A percentile compares a stretch with the other conserved stretches of the same genome.
phyloP scores from a whole-genome alignment of 1,140 invertebrate species.

The Eciton burchellii region DNA sequence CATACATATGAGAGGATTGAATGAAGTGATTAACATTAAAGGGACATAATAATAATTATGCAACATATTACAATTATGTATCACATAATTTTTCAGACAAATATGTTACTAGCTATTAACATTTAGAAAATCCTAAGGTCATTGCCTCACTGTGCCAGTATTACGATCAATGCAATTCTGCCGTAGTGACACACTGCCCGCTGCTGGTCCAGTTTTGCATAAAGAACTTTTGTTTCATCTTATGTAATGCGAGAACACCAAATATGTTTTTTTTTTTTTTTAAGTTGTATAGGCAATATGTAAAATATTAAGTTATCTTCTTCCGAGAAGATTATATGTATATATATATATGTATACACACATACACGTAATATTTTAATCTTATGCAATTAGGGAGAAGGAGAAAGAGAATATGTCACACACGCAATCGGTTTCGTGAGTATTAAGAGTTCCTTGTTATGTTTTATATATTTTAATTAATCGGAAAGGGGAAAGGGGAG shows the following conservation, averaged over 20 bases:
- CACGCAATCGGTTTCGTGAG: slow-evolving; percentile 14
- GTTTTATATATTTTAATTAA: not conserved
- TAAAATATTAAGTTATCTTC: slow-evolving; percentile 28
- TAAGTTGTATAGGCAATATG: not conserved
- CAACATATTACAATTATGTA: no score
- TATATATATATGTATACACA: not conserved
- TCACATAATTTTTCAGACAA: slow-evolving; percentile 61
- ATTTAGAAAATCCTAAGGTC: slow-evolving; percentile 78
- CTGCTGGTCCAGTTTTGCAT: slow-evolving; percentile 80
- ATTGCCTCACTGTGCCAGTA: slow-evolving; percentile 83
- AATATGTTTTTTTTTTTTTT: slow-evolving; percentile 18
- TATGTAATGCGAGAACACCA: slow-evolving; percentile 6
- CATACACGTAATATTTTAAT: not conserved
- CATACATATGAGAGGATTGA: slow-evolving; percentile 1
- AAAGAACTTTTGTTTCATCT: slow-evolving; percentile 66
- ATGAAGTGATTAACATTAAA: not conserved
- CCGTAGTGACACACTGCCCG: slow-evolving; percentile 82
- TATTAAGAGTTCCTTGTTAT: not conserved
- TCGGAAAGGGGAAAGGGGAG: not conserved
- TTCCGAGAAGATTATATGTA: slow-evolving; percentile 5
- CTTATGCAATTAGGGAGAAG: not conserved
- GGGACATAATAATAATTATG: slow-evolving; percentile 23
- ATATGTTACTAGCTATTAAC: slow-evolving; percentile 53
- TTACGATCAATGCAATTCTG: slow-evolving; percentile 77
- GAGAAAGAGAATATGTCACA: not conserved